Evolutionary conservation across 2,888 invertebrate genomes (phyloP).

Genomic region (Acleris emargana): DNA sequence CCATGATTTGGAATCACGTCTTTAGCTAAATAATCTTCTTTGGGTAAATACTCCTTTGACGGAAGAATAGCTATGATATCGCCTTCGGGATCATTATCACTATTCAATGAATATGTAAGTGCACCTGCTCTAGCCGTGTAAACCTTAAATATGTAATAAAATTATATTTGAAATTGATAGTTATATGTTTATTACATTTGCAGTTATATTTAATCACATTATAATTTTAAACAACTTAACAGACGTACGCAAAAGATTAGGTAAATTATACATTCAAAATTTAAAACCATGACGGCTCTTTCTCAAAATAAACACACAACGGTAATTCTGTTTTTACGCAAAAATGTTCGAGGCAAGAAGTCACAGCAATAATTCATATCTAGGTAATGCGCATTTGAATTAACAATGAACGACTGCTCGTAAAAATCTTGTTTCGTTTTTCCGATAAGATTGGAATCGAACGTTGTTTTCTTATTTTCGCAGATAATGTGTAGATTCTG

Average conservation of each 20-base stretch:
- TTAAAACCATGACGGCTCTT: conserved; percentile 41
- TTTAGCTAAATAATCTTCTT: conserved; percentile 61
- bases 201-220: background rate
- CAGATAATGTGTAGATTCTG: background rate
- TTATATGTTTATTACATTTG: conserved; percentile 1
- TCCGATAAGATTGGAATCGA: conserved; percentile 43
- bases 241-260: conserved; percentile 45
- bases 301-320: conserved; percentile 39
- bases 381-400: conserved; percentile 57
- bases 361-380: conserved; percentile 45
- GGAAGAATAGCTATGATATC: conserved; percentile 60
- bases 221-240: conserved; percentile 7
- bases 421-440: conserved; percentile 55
- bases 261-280: conserved; percentile 39
- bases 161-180: conserved; percentile 5
- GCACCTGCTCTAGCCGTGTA: conserved; percentile 47
- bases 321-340: conserved; percentile 57
- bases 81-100: conserved; percentile 48
- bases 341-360: conserved; percentile 52
- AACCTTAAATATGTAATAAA: conserved; percentile 45
- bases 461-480: conserved; percentile 11
- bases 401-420: conserved; percentile 69
- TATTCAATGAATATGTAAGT: conserved; percentile 47
- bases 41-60: conserved; percentile 63
- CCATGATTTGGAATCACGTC: conserved; percentile 56